Percentiles rank a stretch among this genome's conserved stretches.
Evolutionary conservation across 2,888 invertebrate genomes (phyloP).

Genomic region (Xanthia togata): DNA sequence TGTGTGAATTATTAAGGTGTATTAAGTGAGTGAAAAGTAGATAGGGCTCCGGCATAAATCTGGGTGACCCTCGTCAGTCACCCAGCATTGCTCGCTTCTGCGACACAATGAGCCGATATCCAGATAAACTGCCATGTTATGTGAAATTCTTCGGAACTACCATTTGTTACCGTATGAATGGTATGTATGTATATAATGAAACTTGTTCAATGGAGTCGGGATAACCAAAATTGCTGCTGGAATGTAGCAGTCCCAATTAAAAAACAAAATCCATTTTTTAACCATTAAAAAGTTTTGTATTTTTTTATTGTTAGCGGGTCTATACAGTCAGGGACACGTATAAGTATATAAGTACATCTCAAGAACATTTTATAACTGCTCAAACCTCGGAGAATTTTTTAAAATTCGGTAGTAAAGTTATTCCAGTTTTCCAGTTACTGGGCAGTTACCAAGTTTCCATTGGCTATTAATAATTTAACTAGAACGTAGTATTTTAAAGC

Average conservation of each 20-base stretch:
- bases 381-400: constrained; percentile 9
- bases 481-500: constrained; percentile 41
- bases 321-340: background rate
- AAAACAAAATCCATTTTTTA: background rate
- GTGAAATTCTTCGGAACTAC: constrained; percentile 57
- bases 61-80: constrained; percentile 69
- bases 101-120: constrained; percentile 67
- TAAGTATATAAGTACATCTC: background rate
- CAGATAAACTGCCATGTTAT: constrained; percentile 63
- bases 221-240: background rate
- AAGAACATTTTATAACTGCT: background rate
- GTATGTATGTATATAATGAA: background rate
- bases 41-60: constrained; percentile 62
- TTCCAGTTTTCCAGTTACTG: constrained; percentile 30
- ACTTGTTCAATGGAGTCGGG: background rate
- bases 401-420: constrained; percentile 17
- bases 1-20: constrained; percentile 62
- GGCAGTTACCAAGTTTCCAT: constrained; percentile 40
- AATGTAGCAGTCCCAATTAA: background rate
- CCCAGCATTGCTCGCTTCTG: constrained; percentile 48
- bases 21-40: constrained; percentile 60
- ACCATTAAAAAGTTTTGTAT: constrained; percentile 3
- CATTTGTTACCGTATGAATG: constrained; percentile 33
- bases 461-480: constrained; percentile 41
- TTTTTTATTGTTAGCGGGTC: background rate